Conservation (phyloP, 2,888 invertebrate genomes). For the Tiphia femorata region DNA sequence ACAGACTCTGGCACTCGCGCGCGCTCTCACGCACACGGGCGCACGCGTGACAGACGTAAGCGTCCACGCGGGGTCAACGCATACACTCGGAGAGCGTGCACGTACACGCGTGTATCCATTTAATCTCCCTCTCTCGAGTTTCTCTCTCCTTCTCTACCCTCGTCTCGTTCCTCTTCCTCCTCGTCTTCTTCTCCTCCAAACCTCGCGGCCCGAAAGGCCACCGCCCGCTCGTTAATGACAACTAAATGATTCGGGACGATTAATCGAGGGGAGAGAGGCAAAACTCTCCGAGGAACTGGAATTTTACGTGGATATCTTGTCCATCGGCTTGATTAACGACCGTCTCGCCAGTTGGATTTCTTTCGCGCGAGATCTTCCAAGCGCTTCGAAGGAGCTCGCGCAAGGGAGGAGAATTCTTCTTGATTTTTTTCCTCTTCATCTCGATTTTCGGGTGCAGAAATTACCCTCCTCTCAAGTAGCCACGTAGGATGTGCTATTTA, state of each 20-base stretch:
- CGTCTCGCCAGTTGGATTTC: too few relatives aligned
- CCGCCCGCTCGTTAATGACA: constrained; percentile 37
- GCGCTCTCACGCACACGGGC: not conserved
- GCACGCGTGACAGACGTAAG: not conserved
- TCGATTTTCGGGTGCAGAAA: too few relatives aligned
- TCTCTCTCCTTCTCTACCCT: constrained; percentile 24
- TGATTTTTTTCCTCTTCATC: too few relatives aligned
- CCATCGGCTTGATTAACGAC: constrained; percentile 24
- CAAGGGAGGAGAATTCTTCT: too few relatives aligned
- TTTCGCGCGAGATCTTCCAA: not conserved
- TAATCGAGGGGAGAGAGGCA: not conserved
- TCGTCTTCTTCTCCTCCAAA: too few relatives aligned
- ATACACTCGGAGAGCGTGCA: not conserved
- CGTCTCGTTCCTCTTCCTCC: not conserved
- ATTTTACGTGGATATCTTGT: constrained; percentile 12
- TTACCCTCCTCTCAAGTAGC: too few relatives aligned
- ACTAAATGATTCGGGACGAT: constrained; percentile 43
- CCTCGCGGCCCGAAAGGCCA: constrained; percentile 25
- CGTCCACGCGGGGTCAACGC: not conserved
- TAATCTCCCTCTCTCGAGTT: not conserved
- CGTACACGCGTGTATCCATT: not conserved
- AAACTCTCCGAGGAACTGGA: constrained; percentile 25
- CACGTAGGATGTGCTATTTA: too few relatives aligned
- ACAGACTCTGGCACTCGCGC: not conserved
- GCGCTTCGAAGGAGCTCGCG: too few relatives aligned